phyloP scores from a whole-genome alignment of 2,797 vertebrate species.

The Mormyrops attenuatus region DNA sequence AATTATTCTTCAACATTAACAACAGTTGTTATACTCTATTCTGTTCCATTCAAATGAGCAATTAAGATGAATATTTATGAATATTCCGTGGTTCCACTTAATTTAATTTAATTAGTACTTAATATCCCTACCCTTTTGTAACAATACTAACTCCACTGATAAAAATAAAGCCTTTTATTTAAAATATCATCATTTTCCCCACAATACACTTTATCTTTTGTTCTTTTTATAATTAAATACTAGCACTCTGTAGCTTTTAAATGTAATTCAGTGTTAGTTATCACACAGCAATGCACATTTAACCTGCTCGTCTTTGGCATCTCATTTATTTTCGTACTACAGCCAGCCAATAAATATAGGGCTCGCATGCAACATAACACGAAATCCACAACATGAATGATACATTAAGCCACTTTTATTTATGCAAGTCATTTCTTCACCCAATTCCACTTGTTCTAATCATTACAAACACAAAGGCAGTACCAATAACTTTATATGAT shows the following conservation, averaged over 20 bases:
- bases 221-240: background rate
- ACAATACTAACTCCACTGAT: background rate
- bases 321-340: background rate
- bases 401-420: background rate
- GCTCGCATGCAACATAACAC: background rate
- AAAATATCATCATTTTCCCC: background rate
- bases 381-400: background rate
- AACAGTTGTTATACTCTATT: constrained; percentile 72
- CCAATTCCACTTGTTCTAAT: background rate
- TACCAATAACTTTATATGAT: background rate
- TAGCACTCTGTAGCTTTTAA: constrained; percentile 1
- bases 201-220: background rate
- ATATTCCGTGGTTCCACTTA: constrained; percentile 61
- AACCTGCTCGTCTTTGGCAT: background rate
- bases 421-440: background rate
- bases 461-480: background rate
- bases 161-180: constrained; percentile 10
- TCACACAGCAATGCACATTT: background rate
- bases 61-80: constrained; percentile 71
- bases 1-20: constrained; percentile 70
- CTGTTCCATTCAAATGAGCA: constrained; percentile 61
- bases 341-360: background rate
- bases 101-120: constrained; percentile 53
- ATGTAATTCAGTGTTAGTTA: background rate
- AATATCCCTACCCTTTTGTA: constrained; percentile 3